A percentile compares a stretch with the other conserved stretches of the same genome.
These are phyloP conservation scores for Muricea muricata DNA, from an alignment of 92 coral and sea anemone species.

Conservation along the genomic window DNA sequence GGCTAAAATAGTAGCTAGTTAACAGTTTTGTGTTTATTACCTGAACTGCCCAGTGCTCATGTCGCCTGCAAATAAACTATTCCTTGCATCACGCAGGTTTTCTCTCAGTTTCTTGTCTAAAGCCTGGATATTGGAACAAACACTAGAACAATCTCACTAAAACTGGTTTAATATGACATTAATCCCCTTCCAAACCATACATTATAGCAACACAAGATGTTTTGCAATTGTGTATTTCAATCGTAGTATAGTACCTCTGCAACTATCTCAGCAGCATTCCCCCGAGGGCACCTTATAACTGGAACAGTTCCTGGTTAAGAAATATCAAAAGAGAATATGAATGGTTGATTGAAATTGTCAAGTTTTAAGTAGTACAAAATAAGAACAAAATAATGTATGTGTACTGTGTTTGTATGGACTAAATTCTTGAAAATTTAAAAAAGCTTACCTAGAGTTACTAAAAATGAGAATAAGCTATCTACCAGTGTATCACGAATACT, in stretches of 20 bases:
- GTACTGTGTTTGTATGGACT: too few species aligned
- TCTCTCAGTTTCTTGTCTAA: constrained; percentile 93
- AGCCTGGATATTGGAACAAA: constrained; percentile 59
- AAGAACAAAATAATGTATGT: neutral
- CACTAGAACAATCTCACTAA: too few species aligned
- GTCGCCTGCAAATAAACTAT: constrained; percentile 92
- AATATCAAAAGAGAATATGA: too few species aligned
- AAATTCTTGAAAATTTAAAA: neutral
- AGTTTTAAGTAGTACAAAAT: too few species aligned
- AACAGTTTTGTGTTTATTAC: constrained; percentile 44
- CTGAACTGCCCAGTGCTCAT: constrained; percentile 97
- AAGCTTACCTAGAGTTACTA: constrained; percentile 84
- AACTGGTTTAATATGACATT: too few species aligned
- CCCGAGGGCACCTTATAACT: constrained; percentile 90
- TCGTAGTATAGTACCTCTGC: constrained; percentile 91
- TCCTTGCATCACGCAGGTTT: constrained; percentile 92
- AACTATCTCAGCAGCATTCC: constrained; percentile 99
- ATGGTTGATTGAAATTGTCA: too few species aligned
- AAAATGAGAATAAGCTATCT: constrained; percentile 91
- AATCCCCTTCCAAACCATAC: too few species aligned
- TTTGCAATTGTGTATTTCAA: too few species aligned
- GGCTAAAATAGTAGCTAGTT: too few species aligned
- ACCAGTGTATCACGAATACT: constrained; percentile 89
- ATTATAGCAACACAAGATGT: too few species aligned
- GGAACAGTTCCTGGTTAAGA: constrained; percentile 83